Base-by-base conservation (phyloP, 1,140 invertebrate genomes). In the Drosophila ogumai region DNA sequence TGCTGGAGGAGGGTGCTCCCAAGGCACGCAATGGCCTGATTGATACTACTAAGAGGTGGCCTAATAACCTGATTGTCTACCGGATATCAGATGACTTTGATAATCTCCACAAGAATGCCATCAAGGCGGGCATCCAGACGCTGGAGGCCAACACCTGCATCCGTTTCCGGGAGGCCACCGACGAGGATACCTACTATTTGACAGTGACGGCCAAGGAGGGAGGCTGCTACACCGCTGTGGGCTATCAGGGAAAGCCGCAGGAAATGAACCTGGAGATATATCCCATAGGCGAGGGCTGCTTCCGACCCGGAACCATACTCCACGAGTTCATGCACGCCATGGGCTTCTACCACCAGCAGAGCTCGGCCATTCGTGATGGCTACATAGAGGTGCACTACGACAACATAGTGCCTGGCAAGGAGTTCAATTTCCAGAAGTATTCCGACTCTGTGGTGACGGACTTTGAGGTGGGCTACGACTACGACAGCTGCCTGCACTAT, bases 401-500 rank as follows among this genome's bases (percentile, higher is more conserved):
- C 13, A 96, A 95, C 69, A 95, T 96, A 43, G 90, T 94, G 31
- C 75, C 91, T 3, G 91, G 91, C 17, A 94, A 93, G 67, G 93
- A 94, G 79, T 93, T 93, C n/a, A 95, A 95, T 68, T 95, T 95
- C 76, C 93, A 94, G 60, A 95, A 94, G 46, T 93, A 93, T 9
- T 76, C 75, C 7, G 58, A 80, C 0, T 92, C 81, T 0, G 91
- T 93, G 0, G 80, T 92, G 2, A 90, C 77, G 3, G 93, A 94
- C 63, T 95, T 93, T 54, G 93, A 93, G 13, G 69, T 94, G 56
- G 81, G 84, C 8, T 96, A 96, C 68, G 95, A 96, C 90, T 96
- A 96, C 75, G 85, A 92, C 0, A 97, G 96, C 68, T 95, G 97
- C 19, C 94, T 97, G 94, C 97, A 98, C 91, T 97, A 98, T 88